phyloP scores from a whole-genome alignment of 1,140 invertebrate species.

The Phymorhynchus buccinoides region DNA sequence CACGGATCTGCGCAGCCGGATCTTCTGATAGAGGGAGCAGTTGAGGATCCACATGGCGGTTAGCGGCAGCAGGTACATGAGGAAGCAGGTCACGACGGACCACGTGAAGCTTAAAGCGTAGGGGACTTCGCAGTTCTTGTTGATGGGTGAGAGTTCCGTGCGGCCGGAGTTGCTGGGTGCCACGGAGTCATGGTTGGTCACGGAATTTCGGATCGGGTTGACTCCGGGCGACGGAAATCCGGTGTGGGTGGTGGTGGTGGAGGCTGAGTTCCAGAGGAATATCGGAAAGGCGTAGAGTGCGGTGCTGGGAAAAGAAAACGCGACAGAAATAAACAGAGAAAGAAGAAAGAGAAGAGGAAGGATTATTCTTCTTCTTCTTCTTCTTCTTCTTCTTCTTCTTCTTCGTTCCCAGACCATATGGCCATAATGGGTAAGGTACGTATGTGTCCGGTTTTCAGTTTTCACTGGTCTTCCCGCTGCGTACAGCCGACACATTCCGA shows the following conservation, averaged over 20 bases:
- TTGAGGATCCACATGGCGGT: constrained; percentile 56
- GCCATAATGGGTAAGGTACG: no score
- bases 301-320: constrained; percentile 33
- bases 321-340: background rate
- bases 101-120: constrained; percentile 51
- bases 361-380: no score
- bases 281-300: constrained; percentile 58
- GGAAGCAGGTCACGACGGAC: constrained; percentile 47
- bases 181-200: background rate
- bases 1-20: constrained; percentile 57
- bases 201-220: background rate
- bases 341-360: background rate
- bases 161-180: background rate
- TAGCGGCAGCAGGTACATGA: constrained; percentile 59
- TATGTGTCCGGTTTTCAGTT: no score
- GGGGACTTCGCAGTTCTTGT: constrained; percentile 44
- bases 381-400: no score
- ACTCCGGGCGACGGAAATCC: background rate
- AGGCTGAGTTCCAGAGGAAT: constrained; percentile 47
- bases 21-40: constrained; percentile 60
- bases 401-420: no score
- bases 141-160: background rate
- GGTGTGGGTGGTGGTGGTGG: background rate
- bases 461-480: no score
- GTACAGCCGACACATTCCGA: no score